A percentile compares a stretch with the other conserved stretches of the same genome.
Evolutionary conservation across 1,140 invertebrate genomes (phyloP).

Genomic region (Drosophila obscura): DNA sequence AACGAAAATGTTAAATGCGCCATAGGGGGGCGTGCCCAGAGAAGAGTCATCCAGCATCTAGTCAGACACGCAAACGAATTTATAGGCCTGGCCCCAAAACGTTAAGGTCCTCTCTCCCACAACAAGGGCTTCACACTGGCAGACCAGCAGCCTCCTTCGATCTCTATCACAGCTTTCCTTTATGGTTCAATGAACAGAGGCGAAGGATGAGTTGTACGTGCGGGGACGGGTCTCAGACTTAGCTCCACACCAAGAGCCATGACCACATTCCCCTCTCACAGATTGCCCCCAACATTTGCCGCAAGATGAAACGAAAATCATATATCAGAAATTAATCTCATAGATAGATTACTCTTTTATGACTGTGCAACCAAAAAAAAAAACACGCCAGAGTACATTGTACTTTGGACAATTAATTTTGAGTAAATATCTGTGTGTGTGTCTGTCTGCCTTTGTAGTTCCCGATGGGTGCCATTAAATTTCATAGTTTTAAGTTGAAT

Average conservation of each 20-base stretch:
- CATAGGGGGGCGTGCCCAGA: slow-evolving; percentile 41
- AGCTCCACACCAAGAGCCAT: slow-evolving; percentile 12
- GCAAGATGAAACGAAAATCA: slow-evolving; percentile 44
- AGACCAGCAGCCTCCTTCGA: slow-evolving; percentile 5
- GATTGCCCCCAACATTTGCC: slow-evolving; percentile 1
- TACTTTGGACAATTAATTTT: slow-evolving; percentile 43
- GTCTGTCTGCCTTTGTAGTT: slow-evolving; percentile 31
- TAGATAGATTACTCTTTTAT: slow-evolving; percentile 50
- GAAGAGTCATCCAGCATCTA: slow-evolving; percentile 34
- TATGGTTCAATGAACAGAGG: slow-evolving; percentile 67
- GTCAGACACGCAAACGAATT: slow-evolving; percentile 32
- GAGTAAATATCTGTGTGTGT: slow-evolving; percentile 4
- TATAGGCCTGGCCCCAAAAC: slow-evolving; percentile 58
- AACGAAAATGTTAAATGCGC: slow-evolving; percentile 68
- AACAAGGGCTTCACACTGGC: slow-evolving; percentile 2
- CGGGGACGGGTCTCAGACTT: slow-evolving; percentile 12
- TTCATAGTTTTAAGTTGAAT: slow-evolving; percentile 34
- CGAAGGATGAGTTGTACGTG: slow-evolving; percentile 19
- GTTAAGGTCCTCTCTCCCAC: slow-evolving; percentile 30
- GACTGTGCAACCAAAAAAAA: slow-evolving; percentile 14
- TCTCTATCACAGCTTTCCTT: slow-evolving; percentile 24
- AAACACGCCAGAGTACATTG: slow-evolving; percentile 38
- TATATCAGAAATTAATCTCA: slow-evolving; percentile 53
- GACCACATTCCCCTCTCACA: background rate
- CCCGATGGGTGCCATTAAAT: slow-evolving; percentile 35